A percentile compares a stretch with the other conserved stretches of the same genome.
Evolutionary conservation across 1,140 invertebrate species (phyloP).

Genomic region (Formica exsecta): DNA sequence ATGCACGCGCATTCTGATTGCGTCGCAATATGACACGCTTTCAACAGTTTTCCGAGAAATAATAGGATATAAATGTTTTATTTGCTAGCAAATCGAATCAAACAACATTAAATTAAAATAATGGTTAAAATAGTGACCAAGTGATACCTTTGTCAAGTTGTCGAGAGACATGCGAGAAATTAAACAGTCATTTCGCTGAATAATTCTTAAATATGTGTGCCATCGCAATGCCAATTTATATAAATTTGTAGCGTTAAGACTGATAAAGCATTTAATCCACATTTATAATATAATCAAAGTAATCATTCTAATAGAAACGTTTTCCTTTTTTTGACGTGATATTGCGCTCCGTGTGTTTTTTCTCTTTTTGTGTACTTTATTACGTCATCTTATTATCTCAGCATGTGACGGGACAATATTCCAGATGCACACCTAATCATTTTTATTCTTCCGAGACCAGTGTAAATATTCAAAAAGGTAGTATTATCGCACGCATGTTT

Average conservation of each 20-base stretch:
- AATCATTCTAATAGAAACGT: not conserved
- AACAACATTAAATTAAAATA: no score
- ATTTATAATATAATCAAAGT: not conserved
- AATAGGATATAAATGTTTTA: constrained; percentile 52
- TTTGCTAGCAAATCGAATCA: not conserved
- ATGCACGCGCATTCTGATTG: constrained; percentile 32
- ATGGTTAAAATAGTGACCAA: not conserved
- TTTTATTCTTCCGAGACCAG: constrained; percentile 13
- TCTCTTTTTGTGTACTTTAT: not conserved
- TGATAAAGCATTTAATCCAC: not conserved
- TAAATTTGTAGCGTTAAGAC: not conserved
- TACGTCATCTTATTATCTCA: not conserved
- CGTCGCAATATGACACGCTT: not conserved
- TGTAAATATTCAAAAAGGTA: constrained; percentile 35
- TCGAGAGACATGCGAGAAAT: not conserved
- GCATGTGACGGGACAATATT: not conserved
- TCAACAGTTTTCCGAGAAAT: not conserved
- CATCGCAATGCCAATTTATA: not conserved
- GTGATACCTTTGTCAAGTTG: not conserved
- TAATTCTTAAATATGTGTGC: not conserved
- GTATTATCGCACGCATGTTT: not conserved
- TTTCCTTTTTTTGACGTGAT: not conserved
- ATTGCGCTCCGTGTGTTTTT: not conserved
- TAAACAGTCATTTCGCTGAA: not conserved
- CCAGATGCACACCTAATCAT: constrained; percentile 28